Conservation (phyloP, 2,113 vertebrate species). For the Paradoxurus hermaphroditus region DNA sequence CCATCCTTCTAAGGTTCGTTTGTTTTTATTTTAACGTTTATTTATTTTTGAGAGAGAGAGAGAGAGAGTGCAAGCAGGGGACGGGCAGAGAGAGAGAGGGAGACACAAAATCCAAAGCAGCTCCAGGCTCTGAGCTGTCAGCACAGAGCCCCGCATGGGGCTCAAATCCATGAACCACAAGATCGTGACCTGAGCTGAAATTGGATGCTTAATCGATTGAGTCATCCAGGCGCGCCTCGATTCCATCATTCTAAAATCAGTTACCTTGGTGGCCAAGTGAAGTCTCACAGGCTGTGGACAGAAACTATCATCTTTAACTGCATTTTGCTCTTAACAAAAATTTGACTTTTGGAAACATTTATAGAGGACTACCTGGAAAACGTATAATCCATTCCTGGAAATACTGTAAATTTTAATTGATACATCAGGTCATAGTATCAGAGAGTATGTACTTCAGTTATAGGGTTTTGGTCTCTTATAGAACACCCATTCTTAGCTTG, state of each 20-base stretch:
- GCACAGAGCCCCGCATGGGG: no score
- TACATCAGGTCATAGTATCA: not conserved
- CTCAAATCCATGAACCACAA: no score
- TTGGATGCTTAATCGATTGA: no score
- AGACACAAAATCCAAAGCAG: no score
- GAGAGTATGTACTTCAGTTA: not conserved
- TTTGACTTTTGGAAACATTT: constrained; percentile 3
- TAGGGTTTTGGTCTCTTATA: not conserved
- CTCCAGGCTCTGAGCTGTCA: no score
- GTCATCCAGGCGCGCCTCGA: not conserved
- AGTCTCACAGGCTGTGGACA: not conserved
- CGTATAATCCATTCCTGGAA: not conserved
- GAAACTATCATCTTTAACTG: not conserved
- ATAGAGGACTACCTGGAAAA: not conserved
- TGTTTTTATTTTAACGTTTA: no score
- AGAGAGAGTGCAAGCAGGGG: no score
- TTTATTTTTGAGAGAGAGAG: no score
- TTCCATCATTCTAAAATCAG: not conserved
- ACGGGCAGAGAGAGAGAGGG: no score
- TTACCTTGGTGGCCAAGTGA: not conserved
- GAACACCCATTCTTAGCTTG: not conserved
- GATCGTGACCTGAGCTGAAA: no score
- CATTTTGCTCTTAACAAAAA: not conserved
- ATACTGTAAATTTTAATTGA: not conserved
- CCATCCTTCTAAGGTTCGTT: not conserved